Percentiles rank a stretch among this genome's conserved stretches.
Conservation (phyloP, 2,797 vertebrate genomes). For the Coranthus polyacanthus region DNA sequence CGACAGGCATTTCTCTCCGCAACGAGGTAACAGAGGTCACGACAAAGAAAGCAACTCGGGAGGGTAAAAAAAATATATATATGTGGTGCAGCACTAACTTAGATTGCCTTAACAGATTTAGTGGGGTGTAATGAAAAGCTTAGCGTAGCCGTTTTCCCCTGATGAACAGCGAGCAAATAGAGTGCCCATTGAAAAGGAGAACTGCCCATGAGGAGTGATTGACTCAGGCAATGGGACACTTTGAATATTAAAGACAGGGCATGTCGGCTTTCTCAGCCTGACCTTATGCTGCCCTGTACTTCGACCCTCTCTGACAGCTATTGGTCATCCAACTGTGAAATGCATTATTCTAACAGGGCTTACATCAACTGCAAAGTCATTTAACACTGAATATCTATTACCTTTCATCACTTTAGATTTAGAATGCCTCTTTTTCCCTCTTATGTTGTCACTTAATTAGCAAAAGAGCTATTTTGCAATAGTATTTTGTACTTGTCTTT, state of each 20-base stretch:
- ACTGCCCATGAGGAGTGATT: constrained; percentile 59
- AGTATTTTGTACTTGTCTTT: constrained; percentile 19
- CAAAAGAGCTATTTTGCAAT: constrained; percentile 34
- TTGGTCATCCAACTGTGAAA: constrained; percentile 79
- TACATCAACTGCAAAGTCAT: constrained; percentile 58
- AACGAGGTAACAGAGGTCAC: constrained; percentile 40
- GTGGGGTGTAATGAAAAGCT: constrained; percentile 63
- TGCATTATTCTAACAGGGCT: constrained; percentile 62
- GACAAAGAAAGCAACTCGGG: constrained; percentile 50
- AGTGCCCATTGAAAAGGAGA: constrained; percentile 60
- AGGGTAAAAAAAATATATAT: constrained; percentile 30
- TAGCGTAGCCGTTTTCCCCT: constrained; percentile 62
- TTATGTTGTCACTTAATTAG: constrained; percentile 31
- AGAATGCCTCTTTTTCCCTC: constrained; percentile 19
- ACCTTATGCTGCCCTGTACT: constrained; percentile 51
- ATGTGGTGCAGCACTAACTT: constrained; percentile 65
- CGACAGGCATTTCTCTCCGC: constrained; percentile 33
- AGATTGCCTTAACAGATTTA: constrained; percentile 74
- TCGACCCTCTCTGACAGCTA: constrained; percentile 57
- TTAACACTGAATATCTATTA: constrained; percentile 42
- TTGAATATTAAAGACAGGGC: constrained; percentile 49
- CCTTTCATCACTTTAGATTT: constrained; percentile 36
- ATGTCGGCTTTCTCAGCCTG: constrained; percentile 36
- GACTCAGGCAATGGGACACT: constrained; percentile 46
- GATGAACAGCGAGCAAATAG: constrained; percentile 75